phyloP scores from a whole-genome alignment of 2,888 invertebrate species.

The Xestia rhomboidea region DNA sequence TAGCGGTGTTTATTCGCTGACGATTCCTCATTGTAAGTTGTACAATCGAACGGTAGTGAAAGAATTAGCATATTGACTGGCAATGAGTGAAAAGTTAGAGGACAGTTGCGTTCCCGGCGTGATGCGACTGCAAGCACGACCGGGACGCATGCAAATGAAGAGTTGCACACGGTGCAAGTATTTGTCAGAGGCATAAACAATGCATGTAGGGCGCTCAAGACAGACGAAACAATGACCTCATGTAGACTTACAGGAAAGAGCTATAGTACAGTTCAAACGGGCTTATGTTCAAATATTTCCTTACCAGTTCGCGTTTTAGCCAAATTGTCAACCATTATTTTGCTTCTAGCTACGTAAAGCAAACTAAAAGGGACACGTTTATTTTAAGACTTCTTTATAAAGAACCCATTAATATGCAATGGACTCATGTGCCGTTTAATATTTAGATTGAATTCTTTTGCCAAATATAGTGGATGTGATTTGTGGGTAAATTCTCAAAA shows the following conservation, averaged over 20 bases:
- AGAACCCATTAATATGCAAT: not conserved
- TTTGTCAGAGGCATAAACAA: slow-evolving; percentile 72
- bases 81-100: slow-evolving; percentile 83
- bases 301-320: slow-evolving; percentile 15
- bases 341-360: not conserved
- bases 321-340: slow-evolving; percentile 13
- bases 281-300: slow-evolving; percentile 40
- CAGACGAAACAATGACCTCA: slow-evolving; percentile 73
- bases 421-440: not conserved
- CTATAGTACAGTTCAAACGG: slow-evolving; percentile 45
- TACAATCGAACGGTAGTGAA: slow-evolving; percentile 72
- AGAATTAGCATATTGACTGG: slow-evolving; percentile 83
- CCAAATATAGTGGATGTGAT: not conserved
- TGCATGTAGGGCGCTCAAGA: slow-evolving; percentile 69
- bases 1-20: slow-evolving; percentile 27
- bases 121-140: slow-evolving; percentile 73
- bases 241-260: slow-evolving; percentile 63
- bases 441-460: not conserved
- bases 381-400: not conserved
- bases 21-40: slow-evolving; percentile 28
- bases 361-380: not conserved
- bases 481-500: too few species aligned
- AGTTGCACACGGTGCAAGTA: slow-evolving; percentile 73
- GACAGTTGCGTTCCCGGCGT: slow-evolving; percentile 77
- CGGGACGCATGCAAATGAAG: slow-evolving; percentile 82